Evolutionary conservation across 2,888 invertebrate genomes (phyloP), one percentile per base, ranked within the genome.

Genomic region (Ichneumoninae sp.): DNA sequence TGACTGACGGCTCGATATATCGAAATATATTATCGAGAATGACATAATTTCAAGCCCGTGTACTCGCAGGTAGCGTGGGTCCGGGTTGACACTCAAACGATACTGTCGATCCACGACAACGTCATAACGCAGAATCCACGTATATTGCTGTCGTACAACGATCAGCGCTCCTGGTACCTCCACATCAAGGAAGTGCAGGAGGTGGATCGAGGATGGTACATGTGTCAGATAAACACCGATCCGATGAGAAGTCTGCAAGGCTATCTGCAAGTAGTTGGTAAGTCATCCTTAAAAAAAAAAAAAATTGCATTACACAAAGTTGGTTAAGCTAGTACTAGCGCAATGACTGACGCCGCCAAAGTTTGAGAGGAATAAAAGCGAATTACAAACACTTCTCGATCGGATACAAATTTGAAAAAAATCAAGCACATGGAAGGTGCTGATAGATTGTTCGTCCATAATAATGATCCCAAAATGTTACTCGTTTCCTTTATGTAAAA

Each of bases 161-260:
- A 98, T 94, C 98, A 98, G 93, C 96, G 98, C 80, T 97, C 98
- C 74, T 98, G 98, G 98, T 98, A 97, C 94, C 95, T 98, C 86
- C 98, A 98, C 93, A 97, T 98, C 94, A 97, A 97, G 94, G 96
- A 96, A 92, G 98, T 97, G 44, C 97, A 98, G 92, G 98, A 98
- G 93, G 95, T 96, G 65, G 98, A 98, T 94, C 95, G 98, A 1
- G 98, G 98, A 83, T 98, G 98, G 98, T 98, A 96, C 93, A 98
- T 98, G 98, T 98, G 98, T 93, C 98, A 98, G 94, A 96, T 98
- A 88, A 98, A 98, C 94, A 98, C 98, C 0, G 98, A 98, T 94
- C 98, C 98, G n/a, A 98, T 98, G 98, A 95, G 98, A 88, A 97
- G 97, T 84, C 95, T 97, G 80, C 97, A 98, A 92, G 98, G 98